phyloP scores from a whole-genome alignment of 2,797 vertebrate genomes.

The Acipenser oxyrinchus region DNA sequence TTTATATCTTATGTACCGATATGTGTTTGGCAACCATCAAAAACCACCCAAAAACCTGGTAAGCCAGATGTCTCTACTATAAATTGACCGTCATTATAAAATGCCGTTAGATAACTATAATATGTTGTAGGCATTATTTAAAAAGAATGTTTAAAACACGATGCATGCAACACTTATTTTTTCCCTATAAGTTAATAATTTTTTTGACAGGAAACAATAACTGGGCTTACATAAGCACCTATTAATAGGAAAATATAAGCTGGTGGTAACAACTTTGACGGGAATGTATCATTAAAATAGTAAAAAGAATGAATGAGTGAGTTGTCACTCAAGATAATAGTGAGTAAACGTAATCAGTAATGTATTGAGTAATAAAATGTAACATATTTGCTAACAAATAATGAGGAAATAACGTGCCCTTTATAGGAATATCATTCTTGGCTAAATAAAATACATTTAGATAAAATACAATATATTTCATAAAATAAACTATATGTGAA shows the following conservation, averaged over 20 bases:
- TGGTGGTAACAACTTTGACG: too few species aligned
- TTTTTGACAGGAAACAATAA: neutral
- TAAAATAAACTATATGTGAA: neutral
- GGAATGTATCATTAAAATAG: too few species aligned
- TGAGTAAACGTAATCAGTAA: too few species aligned
- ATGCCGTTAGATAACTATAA: neutral
- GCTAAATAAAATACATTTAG: neutral
- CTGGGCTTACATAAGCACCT: too few species aligned
- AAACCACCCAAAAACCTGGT: conserved; percentile 27
- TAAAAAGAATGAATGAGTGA: too few species aligned
- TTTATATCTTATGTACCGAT: conserved; percentile 24
- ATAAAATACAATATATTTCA: neutral
- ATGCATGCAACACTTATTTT: neutral
- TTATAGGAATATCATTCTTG: neutral
- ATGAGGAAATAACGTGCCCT: neutral
- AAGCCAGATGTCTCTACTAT: conserved; percentile 5
- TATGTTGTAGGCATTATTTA: neutral
- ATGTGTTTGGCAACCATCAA: conserved; percentile 29
- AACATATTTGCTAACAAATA: neutral
- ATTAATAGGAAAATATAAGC: too few species aligned
- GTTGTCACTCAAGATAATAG: too few species aligned
- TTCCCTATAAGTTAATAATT: neutral
- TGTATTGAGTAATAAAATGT: neutral
- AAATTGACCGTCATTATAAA: neutral
- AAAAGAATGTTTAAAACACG: neutral